Percentiles rank a stretch among this genome's conserved stretches.
Evolutionary conservation across 23 tunicate species (phyloP).

Genomic region (Botrylloides violaceus): DNA sequence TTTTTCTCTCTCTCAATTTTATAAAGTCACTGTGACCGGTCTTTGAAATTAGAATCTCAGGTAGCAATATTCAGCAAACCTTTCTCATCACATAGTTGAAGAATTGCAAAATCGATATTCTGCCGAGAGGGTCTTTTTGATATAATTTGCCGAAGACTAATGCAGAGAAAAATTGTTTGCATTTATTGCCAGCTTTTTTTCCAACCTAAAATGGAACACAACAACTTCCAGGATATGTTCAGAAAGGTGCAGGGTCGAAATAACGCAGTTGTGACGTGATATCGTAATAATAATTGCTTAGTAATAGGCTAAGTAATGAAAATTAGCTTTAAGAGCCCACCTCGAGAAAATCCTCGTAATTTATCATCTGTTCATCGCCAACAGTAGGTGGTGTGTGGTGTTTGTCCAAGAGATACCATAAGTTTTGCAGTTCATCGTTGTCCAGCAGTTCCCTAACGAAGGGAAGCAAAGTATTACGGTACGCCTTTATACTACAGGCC

Average conservation of each 20-base stretch:
- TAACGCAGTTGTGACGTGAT: too few species aligned
- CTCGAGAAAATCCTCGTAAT: constrained; percentile 50
- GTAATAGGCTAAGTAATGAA: neutral
- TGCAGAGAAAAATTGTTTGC: constrained; percentile 78
- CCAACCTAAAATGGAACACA: constrained; percentile 25
- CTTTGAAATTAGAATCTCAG: too few species aligned
- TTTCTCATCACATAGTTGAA: constrained; percentile 99
- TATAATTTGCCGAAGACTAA: constrained; percentile 64
- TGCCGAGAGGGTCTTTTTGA: constrained; percentile 79
- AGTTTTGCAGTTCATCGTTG: constrained; percentile 92
- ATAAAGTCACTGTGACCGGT: too few species aligned
- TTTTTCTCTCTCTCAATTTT: too few species aligned
- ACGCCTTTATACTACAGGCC: too few species aligned
- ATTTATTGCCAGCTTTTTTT: constrained; percentile 64
- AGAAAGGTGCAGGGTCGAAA: too few species aligned
- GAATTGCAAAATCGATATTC: constrained; percentile 93
- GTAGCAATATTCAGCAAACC: too few species aligned
- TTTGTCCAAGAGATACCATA: constrained; percentile 94
- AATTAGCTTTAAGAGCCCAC: neutral
- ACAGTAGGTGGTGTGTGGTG: constrained; percentile 57
- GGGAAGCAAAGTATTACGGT: too few species aligned
- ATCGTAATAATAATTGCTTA: too few species aligned
- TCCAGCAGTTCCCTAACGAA: constrained; percentile 63
- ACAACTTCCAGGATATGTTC: too few species aligned
- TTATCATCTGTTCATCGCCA: constrained; percentile 95